These are phyloP conservation scores for Rhysida immarginata DNA, from an alignment of 1,140 invertebrate species.

Conservation along the genomic window DNA sequence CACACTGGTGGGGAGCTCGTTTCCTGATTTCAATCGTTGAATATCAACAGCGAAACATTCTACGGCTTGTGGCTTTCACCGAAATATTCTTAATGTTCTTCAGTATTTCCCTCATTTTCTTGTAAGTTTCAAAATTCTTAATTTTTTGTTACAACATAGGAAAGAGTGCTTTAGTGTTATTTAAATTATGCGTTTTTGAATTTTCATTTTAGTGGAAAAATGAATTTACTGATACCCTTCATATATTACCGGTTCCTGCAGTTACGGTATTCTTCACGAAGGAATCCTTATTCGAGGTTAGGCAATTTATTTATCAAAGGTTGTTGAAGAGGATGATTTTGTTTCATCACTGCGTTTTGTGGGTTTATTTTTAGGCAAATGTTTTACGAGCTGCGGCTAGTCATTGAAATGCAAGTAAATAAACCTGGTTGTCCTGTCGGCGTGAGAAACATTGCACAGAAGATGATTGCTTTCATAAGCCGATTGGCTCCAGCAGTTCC, in stretches of 20 bases:
- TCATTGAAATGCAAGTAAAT: conserved; percentile 40
- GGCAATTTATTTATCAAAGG: background rate
- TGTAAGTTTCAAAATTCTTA: conserved; percentile 38
- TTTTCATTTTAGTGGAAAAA: conserved; percentile 50
- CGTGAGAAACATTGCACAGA: conserved; percentile 35
- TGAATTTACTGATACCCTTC: conserved; percentile 71
- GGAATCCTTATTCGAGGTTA: conserved; percentile 76
- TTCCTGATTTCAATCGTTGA: conserved; percentile 70
- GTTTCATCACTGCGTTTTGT: too few species aligned
- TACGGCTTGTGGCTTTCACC: conserved; percentile 67
- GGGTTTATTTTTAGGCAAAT: conserved; percentile 46
- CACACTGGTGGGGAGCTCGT: conserved; percentile 71
- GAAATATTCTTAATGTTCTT: conserved; percentile 89
- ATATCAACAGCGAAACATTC: conserved; percentile 68
- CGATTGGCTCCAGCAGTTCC: conserved; percentile 43
- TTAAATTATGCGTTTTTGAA: too few species aligned
- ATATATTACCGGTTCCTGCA: conserved; percentile 89
- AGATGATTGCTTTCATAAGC: conserved; percentile 40
- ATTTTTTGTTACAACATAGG: too few species aligned
- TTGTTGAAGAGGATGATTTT: background rate
- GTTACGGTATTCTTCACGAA: conserved; percentile 70
- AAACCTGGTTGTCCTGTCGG: conserved; percentile 44
- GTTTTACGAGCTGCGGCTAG: conserved; percentile 57
- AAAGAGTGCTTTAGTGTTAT: too few species aligned
- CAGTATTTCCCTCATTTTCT: conserved; percentile 60